phyloP scores from a whole-genome alignment of 2,797 vertebrate genomes.

The Cygnus olor region DNA sequence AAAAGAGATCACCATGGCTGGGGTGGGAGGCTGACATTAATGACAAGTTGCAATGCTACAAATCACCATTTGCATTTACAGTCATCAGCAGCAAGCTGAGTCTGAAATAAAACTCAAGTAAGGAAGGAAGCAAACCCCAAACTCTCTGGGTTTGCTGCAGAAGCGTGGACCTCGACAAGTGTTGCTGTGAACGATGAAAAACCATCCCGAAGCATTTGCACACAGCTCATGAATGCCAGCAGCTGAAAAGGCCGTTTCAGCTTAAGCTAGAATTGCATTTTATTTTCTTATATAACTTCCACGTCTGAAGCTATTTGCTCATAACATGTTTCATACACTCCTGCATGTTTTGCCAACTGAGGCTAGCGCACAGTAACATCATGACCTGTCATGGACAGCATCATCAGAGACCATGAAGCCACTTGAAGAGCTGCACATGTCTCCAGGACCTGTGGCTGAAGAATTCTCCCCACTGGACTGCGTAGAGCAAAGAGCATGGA shows the following conservation, averaged over 20 bases:
- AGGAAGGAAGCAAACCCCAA: background rate
- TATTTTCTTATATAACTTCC: background rate
- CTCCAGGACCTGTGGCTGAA: background rate
- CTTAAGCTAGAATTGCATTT: background rate
- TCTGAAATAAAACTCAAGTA: background rate
- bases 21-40: accelerated
- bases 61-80: accelerated
- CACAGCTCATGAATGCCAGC: background rate
- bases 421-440: background rate
- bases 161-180: background rate
- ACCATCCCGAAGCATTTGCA: background rate
- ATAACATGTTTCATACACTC: background rate
- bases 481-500: background rate
- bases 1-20: accelerated
- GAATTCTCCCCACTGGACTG: background rate
- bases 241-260: accelerated
- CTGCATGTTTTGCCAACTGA: background rate
- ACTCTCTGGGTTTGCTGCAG: background rate
- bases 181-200: accelerated
- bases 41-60: accelerated
- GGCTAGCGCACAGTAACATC: background rate
- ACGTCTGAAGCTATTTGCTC: background rate
- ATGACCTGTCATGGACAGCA: accelerated
- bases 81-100: background rate
- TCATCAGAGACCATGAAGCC: accelerated